Evolutionary conservation across 1,140 invertebrate species (phyloP), one percentile per base, ranked within the genome.

Genomic region (Arion vulgaris): DNA sequence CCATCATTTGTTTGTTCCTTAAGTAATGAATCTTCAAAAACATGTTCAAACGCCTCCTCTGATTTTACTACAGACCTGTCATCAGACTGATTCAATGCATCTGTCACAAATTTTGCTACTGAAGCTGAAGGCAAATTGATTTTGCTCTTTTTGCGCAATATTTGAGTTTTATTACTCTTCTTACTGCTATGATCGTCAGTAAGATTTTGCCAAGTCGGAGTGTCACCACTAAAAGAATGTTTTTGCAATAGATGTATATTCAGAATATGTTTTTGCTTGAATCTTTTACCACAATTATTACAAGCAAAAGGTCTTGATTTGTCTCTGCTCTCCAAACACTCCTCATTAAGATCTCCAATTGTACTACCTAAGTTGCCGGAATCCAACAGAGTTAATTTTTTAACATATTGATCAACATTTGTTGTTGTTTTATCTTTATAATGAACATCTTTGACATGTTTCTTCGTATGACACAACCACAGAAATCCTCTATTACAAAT

Each of bases 361-460:
- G 45, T 19, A 49, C 45, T 49, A 49, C 45, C 19, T 49, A n/a
- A 57, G 53, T n/a, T n/a, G 23, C 26, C 23, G 53, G n/a, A n/a
- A n/a, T 57, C 53, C 53, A 57, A 57, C 4, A 23, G 53, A 57
- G 19, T 57, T 57, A 57, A 19, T 57, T 57, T 57, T 57, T 19
- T 57, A 19, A 57, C 19, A 19, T 57, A 57, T 23, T 57, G 53
- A 57, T 57, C 53, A 57, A 57, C 23, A 57, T 57, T 57, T 15
- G 7, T 57, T 4, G 23, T 19, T 19, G 26, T 57, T 23, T 57
- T 23, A 57, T 57, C 53, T 57, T 57, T 57, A n/a, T 57, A 15
- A 57, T 57, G 53, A 57, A 57, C 53, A 57, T 57, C 53, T 57
- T 57, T 57, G 9, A 57, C 53, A 57, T 57, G 53, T 57, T 57